Base-by-base conservation (phyloP, 1,140 invertebrate species). In the Pissodes strobi region DNA sequence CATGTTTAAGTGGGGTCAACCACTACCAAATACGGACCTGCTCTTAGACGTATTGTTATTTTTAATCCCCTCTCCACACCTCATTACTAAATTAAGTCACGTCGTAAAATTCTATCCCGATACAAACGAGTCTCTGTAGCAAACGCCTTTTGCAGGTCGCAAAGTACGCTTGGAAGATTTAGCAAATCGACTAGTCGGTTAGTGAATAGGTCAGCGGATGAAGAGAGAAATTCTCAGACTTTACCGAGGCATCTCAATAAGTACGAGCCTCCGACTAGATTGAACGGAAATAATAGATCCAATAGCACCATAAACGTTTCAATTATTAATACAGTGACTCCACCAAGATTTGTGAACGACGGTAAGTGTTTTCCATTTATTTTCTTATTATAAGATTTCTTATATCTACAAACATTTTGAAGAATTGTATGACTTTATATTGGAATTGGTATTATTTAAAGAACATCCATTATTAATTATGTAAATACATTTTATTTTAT, bases 151-250 rank as follows among this genome's bases (percentile, higher is more conserved):
- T 84, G 55, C 81, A 85, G 82, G 75, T 82, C 81, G 66, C 82
- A 87, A 57, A 86, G 82, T 57, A 88, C 90, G 1, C 79, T 93
- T 61, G 89, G 89, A 34, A 85, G 91, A 59, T 87, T 90, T 79
- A 92, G 90, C 81, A 91, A 90, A 76, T 89, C 88, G 0, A 88
- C 89, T 13, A 85, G 88, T 70, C 82, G 88, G 41, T 78, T 92
- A 60, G 82, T 82, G 65, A 84, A 81, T 69, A 78, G 79, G 57
- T 74, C n/a, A n/a, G n/a, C 74, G 72, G 73, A 86, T 84, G 68
- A 87, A 60, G 77, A 80, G 15, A 82, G 87, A n/a, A 87, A 83
- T 30, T 85, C 89, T 0, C 91, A 93, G 78, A 93, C 91, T 0
- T 74, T 93, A 57, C 91, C 91, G 1, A 80, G 91, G 21, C 74